phyloP scores from a whole-genome alignment of 2,113 vertebrate genomes.

The Calidris pygmaea region DNA sequence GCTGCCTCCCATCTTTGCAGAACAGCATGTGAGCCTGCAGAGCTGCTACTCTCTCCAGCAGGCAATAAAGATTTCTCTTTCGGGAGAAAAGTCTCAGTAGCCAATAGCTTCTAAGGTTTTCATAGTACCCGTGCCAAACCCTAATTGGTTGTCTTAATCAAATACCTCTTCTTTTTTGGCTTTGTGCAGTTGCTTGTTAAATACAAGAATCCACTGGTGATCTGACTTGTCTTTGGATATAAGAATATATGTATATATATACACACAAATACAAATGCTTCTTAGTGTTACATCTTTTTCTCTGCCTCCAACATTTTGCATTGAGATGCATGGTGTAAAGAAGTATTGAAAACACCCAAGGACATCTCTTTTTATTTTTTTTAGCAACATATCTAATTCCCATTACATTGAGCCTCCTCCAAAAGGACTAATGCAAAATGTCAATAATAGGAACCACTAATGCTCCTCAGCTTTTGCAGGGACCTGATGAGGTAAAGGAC shows the following conservation, averaged over 20 bases:
- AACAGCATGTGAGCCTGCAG: not conserved
- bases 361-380: not conserved
- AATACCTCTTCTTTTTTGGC: not conserved
- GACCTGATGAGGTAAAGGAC: not conserved
- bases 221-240: not conserved
- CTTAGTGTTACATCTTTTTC: not conserved
- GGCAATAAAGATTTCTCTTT: not conserved
- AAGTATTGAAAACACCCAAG: not conserved
- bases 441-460: not conserved
- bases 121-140: not conserved
- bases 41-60: not conserved
- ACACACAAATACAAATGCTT: not conserved
- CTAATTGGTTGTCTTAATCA: constrained; percentile 26
- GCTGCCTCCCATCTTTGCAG: not conserved
- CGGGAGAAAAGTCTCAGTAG: not conserved
- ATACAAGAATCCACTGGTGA: not conserved
- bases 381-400: not conserved
- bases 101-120: not conserved
- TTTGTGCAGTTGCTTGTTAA: not conserved
- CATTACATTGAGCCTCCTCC: not conserved
- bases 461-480: not conserved
- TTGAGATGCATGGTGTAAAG: not conserved
- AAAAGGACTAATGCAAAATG: not conserved
- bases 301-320: not conserved
- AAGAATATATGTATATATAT: not conserved